Base-by-base conservation (phyloP, 2,888 invertebrate genomes). In the Agriotes lineatus region DNA sequence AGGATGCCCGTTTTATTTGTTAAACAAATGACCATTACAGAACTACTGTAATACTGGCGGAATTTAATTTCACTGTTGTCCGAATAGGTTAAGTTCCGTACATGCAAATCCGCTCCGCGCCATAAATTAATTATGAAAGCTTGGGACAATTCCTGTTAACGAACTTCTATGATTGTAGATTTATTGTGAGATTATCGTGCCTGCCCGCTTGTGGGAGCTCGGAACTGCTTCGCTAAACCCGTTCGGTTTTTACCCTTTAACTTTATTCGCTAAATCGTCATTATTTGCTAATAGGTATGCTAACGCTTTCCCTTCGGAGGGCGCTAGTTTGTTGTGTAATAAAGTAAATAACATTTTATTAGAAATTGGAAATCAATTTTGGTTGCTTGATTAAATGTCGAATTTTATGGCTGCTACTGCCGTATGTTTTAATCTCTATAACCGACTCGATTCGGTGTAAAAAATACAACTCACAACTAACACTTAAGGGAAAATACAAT, bases 31-130 rank as follows among this genome's bases (percentile, higher is more conserved):
- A 80, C 82, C 81, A 80, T 81, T 81, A 81, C 79, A 69, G 71
- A 71, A 74, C 62, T 67, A 67, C 75, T 76, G 78, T 75, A 76
- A 75, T 78, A 75, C 75, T 74, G 72, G 72, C 76, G 78, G 80
- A 84, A 84, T 84, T 83, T 82, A 83, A 83, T 83, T 84, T 83
- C 80, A 77, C 77, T 83, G 83, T 84, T 83, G 84, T 83, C 84
- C 84, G 83, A 84, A 82, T 80, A 81, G 83, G 83, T 83, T 84
- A 83, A 82, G 82, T 83, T 82, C 80, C 77, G 81, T 81, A 82
- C 82, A 83, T 84, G 83, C 82, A 83, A 84, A 84, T 83, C 81
- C 79, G 75, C 74, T 76, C 79, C 79, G 79, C 73, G 80, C 81
- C 79, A 80, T 84, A 84, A 84, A 84, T 84, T 82, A 83, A 84